Evolutionary conservation across 2,797 vertebrate genomes (phyloP), one percentile per base, ranked within the genome.

Genomic region (Chiroxiphia lanceolata): DNA sequence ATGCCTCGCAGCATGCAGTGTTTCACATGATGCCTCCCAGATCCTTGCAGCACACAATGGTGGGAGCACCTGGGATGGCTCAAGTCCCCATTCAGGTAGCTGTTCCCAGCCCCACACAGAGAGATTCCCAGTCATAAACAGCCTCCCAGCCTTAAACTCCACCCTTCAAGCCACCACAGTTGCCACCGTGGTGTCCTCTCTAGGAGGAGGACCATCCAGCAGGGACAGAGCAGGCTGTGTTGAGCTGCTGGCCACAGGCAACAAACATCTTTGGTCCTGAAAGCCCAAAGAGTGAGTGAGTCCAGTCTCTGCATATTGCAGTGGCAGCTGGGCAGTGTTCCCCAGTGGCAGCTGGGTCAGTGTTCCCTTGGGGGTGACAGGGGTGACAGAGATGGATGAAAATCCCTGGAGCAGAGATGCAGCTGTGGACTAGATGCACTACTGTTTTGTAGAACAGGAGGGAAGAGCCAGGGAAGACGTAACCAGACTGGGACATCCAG

Each of bases 21-120:
- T 21, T 51, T 50, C 31, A 9, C 23, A 5, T 1, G 5, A 33
- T 65, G 42, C 27, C 4, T 5, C 29, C 8, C 0, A 0, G 12
- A 27, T 29, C 26, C 22, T 50, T 38, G n/a, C n/a, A 40, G 64
- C 17, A 53, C 56, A 42, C 8, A 2, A 16, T 3, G 6, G 47
- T 64, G n/a, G 19, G 9, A 87, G 47, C 19, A 54, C 67, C 26
- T 44, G n/a, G 11, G 17, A 38, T 34, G 31, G 34, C 47, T 69
- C 10, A 3, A 34, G 6, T 33, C 19, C 34, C n/a, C 34, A 56
- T 8, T 23, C 4, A 48, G 7, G 11, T 6, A 22, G 4, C 13
- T 42, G 15, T 34, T 5, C 26, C 19, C 54, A 93, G 22, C 6
- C 33, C 38, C 31, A 23, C 0, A 33, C 4, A 5, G 26, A 50